Evolutionary conservation across 2,797 vertebrate genomes (phyloP), one percentile per base, ranked within the genome.

Genomic region (Perodicticus potto): DNA sequence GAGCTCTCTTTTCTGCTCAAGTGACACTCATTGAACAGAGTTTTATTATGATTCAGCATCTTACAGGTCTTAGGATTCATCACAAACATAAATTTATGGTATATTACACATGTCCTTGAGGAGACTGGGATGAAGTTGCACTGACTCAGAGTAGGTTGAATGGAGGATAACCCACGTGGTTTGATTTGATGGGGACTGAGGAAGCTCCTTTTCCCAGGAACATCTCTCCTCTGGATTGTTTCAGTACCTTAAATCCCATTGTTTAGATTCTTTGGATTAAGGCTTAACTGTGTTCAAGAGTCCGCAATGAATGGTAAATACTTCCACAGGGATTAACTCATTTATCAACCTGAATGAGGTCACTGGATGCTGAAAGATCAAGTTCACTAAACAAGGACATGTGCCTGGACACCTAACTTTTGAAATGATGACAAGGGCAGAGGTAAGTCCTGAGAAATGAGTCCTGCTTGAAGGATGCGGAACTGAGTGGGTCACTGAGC

Each of bases 191-290:
- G 90, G 20, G 37, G 8, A 3, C 37, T 74, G 27, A 94, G 34
- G 49, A 86, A 61, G 9, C 10, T 61, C 14, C 34, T 69, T 78
- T 80, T 89, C 32, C 73, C 49, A 61, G 63, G 80, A 77, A 89
- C 81, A 37, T 43, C 13, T 77, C 55, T 69, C 40, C 49, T 78
- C 6, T 73, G 74, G 5, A 86, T 89, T 94, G n/a, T 83, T 82
- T 27, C 14, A 70, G 61, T 90, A 29, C 55, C 29, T 45, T 17
- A 95, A 84, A 88, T 93, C 34, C 53, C 27, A 67, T 63, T 14
- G 9, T 73, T 93, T 86, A 86, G 20, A 85, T 16, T 72, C 63
- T 91, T 91, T 86, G 43, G 22, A 86, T 91, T 95, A 93, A 85
- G 53, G 25, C 19, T 78, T 81, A 61, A 34, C 25, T 61, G 12